Evolutionary conservation across 2,888 invertebrate species (phyloP).

Genomic region (Zonitis immaculata): DNA sequence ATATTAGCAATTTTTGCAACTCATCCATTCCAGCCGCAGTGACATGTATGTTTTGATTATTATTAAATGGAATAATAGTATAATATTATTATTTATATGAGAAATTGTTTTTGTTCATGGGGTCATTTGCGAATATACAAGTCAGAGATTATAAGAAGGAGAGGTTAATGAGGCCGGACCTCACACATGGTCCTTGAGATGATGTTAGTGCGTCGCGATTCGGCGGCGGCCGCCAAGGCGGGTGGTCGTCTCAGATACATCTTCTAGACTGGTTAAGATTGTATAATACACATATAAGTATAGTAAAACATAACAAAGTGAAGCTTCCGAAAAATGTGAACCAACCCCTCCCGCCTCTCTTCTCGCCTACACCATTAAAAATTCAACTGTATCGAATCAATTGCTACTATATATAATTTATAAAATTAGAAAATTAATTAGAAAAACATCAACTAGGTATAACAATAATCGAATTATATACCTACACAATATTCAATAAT

Average conservation of each 20-base stretch:
- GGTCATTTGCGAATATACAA: not conserved
- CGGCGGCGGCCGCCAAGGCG: constrained; percentile 15
- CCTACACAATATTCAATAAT: constrained; percentile 15
- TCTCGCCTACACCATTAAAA: not conserved
- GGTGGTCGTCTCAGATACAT: constrained; percentile 19
- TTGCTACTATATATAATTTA: not conserved
- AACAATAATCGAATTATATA: constrained; percentile 39
- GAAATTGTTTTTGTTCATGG: not conserved
- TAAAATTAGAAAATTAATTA: constrained; percentile 29
- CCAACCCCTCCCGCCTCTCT: too few species aligned
- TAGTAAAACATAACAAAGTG: not conserved
- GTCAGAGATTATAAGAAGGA: not conserved
- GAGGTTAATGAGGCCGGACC: constrained; percentile 26
- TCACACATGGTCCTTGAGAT: constrained; percentile 24
- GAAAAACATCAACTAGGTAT: constrained; percentile 34
- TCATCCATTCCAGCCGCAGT: not conserved
- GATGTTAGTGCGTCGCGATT: constrained; percentile 15
- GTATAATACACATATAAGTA: not conserved
- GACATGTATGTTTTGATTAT: not conserved
- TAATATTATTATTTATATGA: too few species aligned
- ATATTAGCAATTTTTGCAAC: not conserved
- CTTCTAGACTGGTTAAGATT: not conserved
- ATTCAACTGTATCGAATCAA: not conserved
- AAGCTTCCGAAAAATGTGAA: not conserved
- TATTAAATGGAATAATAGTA: too few species aligned